These are phyloP conservation scores for Aporophyla lueneburgensis DNA, from an alignment of 2,888 invertebrate genomes.

Conservation along the genomic window DNA sequence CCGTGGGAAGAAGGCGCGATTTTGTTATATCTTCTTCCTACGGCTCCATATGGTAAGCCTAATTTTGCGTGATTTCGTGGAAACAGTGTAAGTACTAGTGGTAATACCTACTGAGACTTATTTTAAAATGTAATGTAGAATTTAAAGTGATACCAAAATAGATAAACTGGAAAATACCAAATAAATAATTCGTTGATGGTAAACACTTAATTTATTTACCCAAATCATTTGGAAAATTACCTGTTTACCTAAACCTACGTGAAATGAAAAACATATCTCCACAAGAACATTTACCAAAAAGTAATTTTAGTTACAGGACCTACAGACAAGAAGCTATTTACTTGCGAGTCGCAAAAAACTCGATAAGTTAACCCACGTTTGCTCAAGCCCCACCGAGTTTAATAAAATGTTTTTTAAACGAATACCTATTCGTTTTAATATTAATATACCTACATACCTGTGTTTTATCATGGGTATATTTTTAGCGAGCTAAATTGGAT, in stretches of 20 bases:
- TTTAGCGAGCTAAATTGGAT: slow-evolving; percentile 28
- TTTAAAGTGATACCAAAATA: not conserved
- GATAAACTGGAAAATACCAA: not conserved
- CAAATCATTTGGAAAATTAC: not conserved
- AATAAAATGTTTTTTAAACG: slow-evolving; percentile 38
- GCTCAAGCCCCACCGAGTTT: slow-evolving; percentile 1
- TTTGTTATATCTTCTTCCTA: not conserved
- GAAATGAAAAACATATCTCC: not conserved
- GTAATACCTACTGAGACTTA: no score
- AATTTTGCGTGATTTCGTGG: not conserved
- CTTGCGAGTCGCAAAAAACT: slow-evolving; percentile 10
- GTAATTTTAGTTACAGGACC: slow-evolving; percentile 1
- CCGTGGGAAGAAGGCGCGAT: no score
- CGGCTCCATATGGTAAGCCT: not conserved
- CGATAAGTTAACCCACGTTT: slow-evolving; percentile 7
- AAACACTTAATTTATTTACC: not conserved
- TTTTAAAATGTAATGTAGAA: not conserved
- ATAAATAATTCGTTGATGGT: not conserved
- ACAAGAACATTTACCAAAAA: not conserved
- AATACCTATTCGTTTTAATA: slow-evolving; percentile 19
- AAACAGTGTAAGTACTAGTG: no score
- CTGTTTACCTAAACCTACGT: not conserved
- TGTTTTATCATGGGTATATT: slow-evolving; percentile 17
- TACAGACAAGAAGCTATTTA: slow-evolving; percentile 5
- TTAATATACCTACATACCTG: not conserved